Percentiles rank a stretch among this genome's conserved stretches.
phyloP scores from a whole-genome alignment of 2,888 invertebrate species.

The Leptinotarsa peninsularis region DNA sequence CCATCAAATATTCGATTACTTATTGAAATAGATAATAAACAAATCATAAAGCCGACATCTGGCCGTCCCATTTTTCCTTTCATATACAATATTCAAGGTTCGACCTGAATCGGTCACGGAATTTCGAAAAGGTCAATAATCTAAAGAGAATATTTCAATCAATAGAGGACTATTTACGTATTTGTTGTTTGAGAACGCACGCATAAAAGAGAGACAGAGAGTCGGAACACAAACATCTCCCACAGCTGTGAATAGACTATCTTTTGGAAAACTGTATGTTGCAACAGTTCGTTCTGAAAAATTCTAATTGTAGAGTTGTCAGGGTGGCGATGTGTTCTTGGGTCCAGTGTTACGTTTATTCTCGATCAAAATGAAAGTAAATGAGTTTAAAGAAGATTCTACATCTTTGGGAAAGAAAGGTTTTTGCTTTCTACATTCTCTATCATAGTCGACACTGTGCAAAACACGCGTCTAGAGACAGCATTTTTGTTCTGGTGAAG shows the following conservation, averaged over 20 bases:
- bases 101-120: slow-evolving; percentile 5
- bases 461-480: too few relatives aligned
- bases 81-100: slow-evolving; percentile 4
- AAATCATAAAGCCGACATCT: slow-evolving; percentile 9
- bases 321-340: too few relatives aligned
- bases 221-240: slow-evolving; percentile 1
- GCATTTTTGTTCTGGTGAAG: too few relatives aligned
- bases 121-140: slow-evolving; percentile 32
- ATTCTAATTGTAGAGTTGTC: too few relatives aligned
- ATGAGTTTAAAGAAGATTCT: too few relatives aligned
- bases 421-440: too few relatives aligned
- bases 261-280: not conserved
- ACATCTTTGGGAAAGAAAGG: too few relatives aligned
- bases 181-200: not conserved
- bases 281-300: too few relatives aligned
- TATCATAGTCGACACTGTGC: too few relatives aligned
- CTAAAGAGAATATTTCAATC: slow-evolving; percentile 33
- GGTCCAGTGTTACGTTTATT: too few relatives aligned
- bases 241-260: slow-evolving; percentile 2
- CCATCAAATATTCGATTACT: not conserved
- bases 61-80: not conserved
- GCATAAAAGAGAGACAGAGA: slow-evolving; percentile 1
- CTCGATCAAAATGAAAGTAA: too few relatives aligned
- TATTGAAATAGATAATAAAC: slow-evolving; percentile 4
- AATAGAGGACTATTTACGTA: slow-evolving; percentile 22